Evolutionary conservation across 2,113 vertebrate species (phyloP).

Genomic region (Melanostigma gelatinosum): DNA sequence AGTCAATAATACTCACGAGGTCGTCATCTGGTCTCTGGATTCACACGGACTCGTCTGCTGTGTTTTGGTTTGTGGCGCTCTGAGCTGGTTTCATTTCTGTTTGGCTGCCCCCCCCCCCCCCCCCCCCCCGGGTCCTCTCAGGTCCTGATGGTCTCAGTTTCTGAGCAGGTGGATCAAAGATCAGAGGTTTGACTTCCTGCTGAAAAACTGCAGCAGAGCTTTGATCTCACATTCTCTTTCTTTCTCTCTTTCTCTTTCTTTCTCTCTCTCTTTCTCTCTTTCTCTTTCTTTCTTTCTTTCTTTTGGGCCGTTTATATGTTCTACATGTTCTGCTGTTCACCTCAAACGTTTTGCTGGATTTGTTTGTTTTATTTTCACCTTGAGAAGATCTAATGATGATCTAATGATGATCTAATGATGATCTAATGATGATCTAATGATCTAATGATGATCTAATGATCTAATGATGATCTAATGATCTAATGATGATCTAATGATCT

Average conservation of each 20-base stretch:
- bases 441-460: too few relatives aligned
- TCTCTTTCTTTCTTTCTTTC: background rate
- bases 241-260: too few relatives aligned
- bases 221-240: slow-evolving; percentile 1
- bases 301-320: background rate
- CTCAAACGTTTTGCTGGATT: too few relatives aligned
- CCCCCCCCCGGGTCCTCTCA: background rate
- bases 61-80: slow-evolving; percentile 74
- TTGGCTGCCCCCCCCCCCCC: slow-evolving; percentile 77
- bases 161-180: slow-evolving; percentile 3
- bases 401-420: too few relatives aligned
- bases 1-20: too few relatives aligned
- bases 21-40: too few relatives aligned
- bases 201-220: slow-evolving; percentile 20
- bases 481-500: too few relatives aligned
- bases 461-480: too few relatives aligned
- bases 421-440: too few relatives aligned
- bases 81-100: slow-evolving; percentile 51
- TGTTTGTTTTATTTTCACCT: too few relatives aligned
- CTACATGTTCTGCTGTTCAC: background rate
- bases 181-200: background rate
- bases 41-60: background rate
- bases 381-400: too few relatives aligned
- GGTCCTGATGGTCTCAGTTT: background rate
- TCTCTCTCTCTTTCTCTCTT: too few relatives aligned